Evolutionary conservation across 2,888 invertebrate species (phyloP).

Genomic region (Siphlonurus alternatus): DNA sequence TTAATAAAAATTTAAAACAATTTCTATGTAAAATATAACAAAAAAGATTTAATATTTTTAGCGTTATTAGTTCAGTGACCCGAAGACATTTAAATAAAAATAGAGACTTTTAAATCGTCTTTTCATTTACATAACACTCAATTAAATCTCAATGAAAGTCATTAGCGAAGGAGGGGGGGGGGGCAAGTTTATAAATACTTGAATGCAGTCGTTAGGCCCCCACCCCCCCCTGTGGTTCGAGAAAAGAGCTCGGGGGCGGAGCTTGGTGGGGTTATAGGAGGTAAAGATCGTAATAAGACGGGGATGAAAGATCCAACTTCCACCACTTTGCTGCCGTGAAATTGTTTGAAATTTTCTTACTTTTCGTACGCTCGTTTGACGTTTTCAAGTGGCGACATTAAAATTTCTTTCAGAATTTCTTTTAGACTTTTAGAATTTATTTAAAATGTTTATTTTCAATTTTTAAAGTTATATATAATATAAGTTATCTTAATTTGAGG

Average conservation of each 20-base stretch:
- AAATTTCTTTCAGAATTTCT: too few species aligned
- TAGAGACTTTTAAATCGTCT: background rate
- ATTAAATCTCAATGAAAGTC: constrained; percentile 4
- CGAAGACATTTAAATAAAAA: background rate
- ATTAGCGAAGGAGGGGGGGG: background rate
- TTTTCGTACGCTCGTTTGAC: background rate
- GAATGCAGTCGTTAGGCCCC: background rate
- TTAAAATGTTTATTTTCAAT: too few species aligned
- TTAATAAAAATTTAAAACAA: too few species aligned
- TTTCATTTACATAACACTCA: constrained; percentile 2
- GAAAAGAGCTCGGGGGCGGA: background rate
- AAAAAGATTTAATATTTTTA: too few species aligned
- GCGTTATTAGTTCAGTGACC: background rate
- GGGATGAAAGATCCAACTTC: background rate
- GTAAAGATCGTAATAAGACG: background rate
- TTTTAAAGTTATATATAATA: too few species aligned
- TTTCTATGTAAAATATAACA: too few species aligned
- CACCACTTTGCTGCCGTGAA: constrained; percentile 1
- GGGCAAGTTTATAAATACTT: background rate
- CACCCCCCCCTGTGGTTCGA: background rate
- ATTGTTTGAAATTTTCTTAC: background rate
- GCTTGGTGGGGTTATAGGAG: too few species aligned
- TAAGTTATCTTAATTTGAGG: too few species aligned
- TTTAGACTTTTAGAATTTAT: too few species aligned
- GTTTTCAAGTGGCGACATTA: background rate